A percentile compares a stretch with the other conserved stretches of the same genome.
Conservation (phyloP, 2,113 vertebrate species). For the Okapia johnstoni region DNA sequence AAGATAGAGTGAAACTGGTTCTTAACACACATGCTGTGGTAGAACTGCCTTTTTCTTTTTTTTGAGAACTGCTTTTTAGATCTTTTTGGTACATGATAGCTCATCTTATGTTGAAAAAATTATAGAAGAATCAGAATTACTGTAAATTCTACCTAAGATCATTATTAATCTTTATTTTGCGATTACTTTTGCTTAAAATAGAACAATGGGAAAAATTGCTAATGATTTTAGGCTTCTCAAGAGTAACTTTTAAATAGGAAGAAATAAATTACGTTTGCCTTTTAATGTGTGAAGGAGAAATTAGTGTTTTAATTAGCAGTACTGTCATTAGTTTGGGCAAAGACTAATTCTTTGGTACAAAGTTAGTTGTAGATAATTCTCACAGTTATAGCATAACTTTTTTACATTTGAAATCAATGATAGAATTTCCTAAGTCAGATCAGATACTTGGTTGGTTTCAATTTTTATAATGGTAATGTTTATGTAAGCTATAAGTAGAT, state of each 20-base stretch:
- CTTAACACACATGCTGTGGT: slow-evolving; percentile 54
- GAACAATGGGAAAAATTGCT: background rate
- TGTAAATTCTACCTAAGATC: background rate
- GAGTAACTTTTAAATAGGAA: background rate
- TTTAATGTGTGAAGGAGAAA: background rate
- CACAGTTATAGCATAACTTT: background rate
- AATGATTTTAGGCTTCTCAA: background rate
- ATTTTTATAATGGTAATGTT: background rate
- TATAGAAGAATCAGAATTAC: background rate
- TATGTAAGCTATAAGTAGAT: background rate
- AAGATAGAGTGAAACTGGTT: slow-evolving; percentile 33
- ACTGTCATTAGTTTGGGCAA: background rate
- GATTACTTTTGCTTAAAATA: slow-evolving; percentile 17
- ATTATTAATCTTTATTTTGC: background rate
- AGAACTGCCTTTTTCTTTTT: slow-evolving; percentile 47
- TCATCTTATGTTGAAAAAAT: background rate
- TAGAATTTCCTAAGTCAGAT: background rate
- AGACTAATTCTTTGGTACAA: slow-evolving; percentile 2
- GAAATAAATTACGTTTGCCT: background rate
- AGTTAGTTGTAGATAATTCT: slow-evolving; percentile 10
- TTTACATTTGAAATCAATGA: background rate
- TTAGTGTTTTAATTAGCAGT: slow-evolving; percentile 2
- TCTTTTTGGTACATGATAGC: slow-evolving; percentile 25
- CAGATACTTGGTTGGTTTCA: background rate
- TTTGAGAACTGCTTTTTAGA: slow-evolving; percentile 78